These are phyloP conservation scores for Trachelus stipa DNA, from an alignment of 2,888 invertebrate genomes.

Conservation along the genomic window DNA sequence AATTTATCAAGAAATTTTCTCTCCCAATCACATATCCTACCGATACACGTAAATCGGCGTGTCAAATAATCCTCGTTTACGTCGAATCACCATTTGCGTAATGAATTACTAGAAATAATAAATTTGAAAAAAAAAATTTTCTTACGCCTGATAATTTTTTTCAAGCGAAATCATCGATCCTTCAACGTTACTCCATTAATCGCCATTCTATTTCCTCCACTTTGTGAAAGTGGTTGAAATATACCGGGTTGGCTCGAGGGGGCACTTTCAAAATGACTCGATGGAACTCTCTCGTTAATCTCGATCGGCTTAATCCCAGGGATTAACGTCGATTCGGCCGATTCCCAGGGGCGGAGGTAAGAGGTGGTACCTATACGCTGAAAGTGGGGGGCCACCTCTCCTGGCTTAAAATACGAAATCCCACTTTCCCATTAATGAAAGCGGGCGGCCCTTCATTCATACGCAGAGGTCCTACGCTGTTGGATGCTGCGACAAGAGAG, in stretches of 20 bases:
- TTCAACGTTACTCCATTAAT: background rate
- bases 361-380: background rate
- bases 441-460: slow-evolving; percentile 50
- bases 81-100: background rate
- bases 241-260: background rate
- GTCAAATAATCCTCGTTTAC: background rate
- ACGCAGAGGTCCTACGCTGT: slow-evolving; percentile 31
- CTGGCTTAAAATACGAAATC: slow-evolving; percentile 61
- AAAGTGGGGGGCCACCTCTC: background rate
- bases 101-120: background rate
- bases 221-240: background rate
- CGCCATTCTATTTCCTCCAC: background rate
- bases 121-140: background rate
- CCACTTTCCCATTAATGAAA: slow-evolving; percentile 62
- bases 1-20: slow-evolving; percentile 44
- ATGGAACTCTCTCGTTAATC: background rate
- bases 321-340: background rate
- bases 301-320: background rate
- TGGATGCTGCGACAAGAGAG: slow-evolving; percentile 13
- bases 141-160: background rate
- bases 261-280: background rate
- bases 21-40: background rate
- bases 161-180: background rate
- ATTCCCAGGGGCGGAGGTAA: background rate
- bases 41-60: background rate